Base-by-base conservation (phyloP, 1,140 invertebrate genomes). In the Probaryconus sp. region DNA sequence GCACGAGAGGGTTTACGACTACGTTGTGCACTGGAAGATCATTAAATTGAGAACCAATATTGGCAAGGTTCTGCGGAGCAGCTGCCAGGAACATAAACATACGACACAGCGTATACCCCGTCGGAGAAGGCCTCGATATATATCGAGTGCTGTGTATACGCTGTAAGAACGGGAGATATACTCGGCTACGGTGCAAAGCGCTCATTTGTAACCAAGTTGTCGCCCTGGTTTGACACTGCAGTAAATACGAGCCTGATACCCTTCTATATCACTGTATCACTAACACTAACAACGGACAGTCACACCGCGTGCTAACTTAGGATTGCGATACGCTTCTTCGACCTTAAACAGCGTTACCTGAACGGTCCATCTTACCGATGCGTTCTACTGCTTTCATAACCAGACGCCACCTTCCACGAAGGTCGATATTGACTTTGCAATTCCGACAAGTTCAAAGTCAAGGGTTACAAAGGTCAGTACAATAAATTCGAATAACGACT, bases 201-300 rank as follows among this genome's bases (percentile, higher is more conserved):
- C 85, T 86, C 86, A 88, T 88, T 87, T 87, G 85, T 86, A 85
- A 85, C 84, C 84, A 83, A 85, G 85, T 87, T 86, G 85, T 86
- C 86, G 81, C 81, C 81, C 81, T 84, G 83, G 81, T 87, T 87
- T 87, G 84, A 87, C 86, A 86, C 82, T 83, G 86, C 81, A 84
- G 85, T 86, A 87, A 86, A 87, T 87, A 86, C 83, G 79, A 80
- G 83, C 83, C 77, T 83, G 83, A 85, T 87, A 83, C 82, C 76
- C 78, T 81, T 86, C 82, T 86, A 86, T 85, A 86, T 87, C 83
- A 87, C 83, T 73, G 76, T 65, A 71, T 71, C 71, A 81, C 77
- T 64, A 77, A 79, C 43, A 81, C 80, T 60, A 73, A 55, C 61
- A 61, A 17, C 38, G 63, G 51, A 65, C 51, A 48, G 55, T 31